Conservation (phyloP, 2,888 invertebrate genomes). For the Cremastinae sp. region DNA sequence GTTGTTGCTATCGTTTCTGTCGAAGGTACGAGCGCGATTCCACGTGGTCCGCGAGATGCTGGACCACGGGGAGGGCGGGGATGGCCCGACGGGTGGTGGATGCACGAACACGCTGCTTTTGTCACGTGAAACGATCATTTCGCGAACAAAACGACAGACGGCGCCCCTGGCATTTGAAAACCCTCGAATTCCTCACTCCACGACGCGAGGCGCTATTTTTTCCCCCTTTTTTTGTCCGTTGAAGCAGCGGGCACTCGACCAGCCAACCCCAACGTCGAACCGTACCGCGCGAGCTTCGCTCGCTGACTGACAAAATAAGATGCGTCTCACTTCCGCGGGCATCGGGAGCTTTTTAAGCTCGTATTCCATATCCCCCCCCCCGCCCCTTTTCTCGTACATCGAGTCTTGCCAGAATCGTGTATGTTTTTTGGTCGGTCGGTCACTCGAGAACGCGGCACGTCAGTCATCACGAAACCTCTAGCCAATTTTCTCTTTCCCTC, state of each 20-base stretch:
- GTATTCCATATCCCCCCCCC: constrained; percentile 6
- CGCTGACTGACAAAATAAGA: constrained; percentile 52
- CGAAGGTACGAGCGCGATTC: constrained; percentile 36
- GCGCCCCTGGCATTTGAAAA: constrained; percentile 37
- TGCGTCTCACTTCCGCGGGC: constrained; percentile 45
- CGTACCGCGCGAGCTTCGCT: constrained; percentile 43
- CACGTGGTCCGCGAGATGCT: constrained; percentile 78
- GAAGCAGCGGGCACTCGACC: too few species aligned
- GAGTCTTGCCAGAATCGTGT: background rate
- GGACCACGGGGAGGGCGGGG: constrained; percentile 81
- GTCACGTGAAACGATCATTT: constrained; percentile 72
- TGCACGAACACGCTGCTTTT: constrained; percentile 79
- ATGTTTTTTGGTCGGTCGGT: constrained; percentile 2
- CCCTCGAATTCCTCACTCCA: background rate
- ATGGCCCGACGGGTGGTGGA: constrained; percentile 81
- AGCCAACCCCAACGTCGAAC: background rate
- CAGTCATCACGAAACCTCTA: background rate
- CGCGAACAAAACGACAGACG: constrained; percentile 17
- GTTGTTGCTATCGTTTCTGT: constrained; percentile 39
- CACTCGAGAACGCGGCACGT: constrained; percentile 5
- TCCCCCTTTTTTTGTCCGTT: background rate
- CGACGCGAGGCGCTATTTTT: background rate
- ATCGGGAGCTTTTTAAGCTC: constrained; percentile 51
- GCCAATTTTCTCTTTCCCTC: background rate
- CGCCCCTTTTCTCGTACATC: background rate